Conservation (phyloP, 2,113 vertebrate genomes). For the Petroica traversi region DNA sequence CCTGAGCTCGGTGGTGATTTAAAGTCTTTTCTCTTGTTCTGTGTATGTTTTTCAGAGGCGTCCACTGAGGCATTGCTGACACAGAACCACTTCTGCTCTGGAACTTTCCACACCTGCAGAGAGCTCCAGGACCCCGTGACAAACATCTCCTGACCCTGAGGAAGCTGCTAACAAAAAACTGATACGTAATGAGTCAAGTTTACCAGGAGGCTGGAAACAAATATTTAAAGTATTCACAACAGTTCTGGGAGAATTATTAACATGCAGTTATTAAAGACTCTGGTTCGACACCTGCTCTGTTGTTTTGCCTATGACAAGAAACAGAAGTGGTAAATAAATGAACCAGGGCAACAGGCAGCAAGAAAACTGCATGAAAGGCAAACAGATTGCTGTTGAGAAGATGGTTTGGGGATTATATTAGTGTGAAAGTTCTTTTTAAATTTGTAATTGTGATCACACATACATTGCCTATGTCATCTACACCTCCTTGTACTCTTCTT, state of each 20-base stretch:
- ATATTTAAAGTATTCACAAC: not conserved
- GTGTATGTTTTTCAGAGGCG: not conserved
- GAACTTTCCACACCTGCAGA: no score
- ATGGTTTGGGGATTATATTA: conserved; percentile 5
- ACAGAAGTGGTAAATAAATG: not conserved
- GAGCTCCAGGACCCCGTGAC: not conserved
- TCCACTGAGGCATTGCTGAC: not conserved
- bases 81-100: not conserved
- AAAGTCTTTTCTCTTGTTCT: not conserved
- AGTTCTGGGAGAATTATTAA: not conserved
- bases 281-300: not conserved
- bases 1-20: not conserved
- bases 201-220: not conserved
- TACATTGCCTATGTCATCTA: not conserved
- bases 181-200: not conserved
- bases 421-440: conserved; percentile 31
- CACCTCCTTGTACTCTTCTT: not conserved
- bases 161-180: not conserved
- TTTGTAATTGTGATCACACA: conserved; percentile 46
- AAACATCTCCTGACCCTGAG: not conserved
- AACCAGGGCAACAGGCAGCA: not conserved
- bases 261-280: not conserved
- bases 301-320: not conserved
- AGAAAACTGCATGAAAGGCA: not conserved
- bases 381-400: not conserved